These are phyloP conservation scores for Anolis sagrei DNA, from an alignment of 2,113 vertebrate species.

Conservation along the genomic window DNA sequence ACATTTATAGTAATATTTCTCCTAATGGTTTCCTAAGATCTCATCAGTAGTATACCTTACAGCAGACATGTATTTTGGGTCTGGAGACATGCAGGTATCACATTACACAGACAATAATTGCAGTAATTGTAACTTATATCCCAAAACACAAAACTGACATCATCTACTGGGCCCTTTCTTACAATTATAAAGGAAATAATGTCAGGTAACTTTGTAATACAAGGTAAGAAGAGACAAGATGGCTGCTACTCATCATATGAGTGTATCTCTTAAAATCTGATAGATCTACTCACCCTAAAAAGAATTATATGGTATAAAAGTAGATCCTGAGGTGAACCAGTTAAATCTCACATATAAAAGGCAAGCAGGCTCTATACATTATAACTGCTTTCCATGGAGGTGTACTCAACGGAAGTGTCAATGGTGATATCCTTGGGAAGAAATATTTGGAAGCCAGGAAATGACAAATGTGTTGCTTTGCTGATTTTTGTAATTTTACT, in stretches of 20 bases:
- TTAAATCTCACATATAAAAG: conserved; percentile 44
- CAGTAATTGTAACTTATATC: background rate
- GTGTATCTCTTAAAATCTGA: background rate
- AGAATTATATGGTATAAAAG: background rate
- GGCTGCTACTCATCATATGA: background rate
- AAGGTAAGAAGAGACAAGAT: background rate
- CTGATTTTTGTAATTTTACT: background rate
- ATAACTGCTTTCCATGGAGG: conserved; percentile 44
- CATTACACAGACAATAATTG: background rate
- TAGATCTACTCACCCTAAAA: background rate
- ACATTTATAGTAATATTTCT: background rate
- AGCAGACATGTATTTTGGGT: background rate
- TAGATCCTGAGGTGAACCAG: conserved; percentile 8
- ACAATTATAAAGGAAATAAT: too few species aligned
- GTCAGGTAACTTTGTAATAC: background rate
- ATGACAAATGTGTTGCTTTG: background rate
- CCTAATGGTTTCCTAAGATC: conserved; percentile 48
- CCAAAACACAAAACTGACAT: background rate
- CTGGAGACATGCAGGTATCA: background rate
- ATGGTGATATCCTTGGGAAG: conserved; percentile 41
- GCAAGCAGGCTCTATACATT: conserved; percentile 44
- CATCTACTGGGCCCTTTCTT: background rate
- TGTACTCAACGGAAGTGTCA: background rate
- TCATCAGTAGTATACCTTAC: conserved; percentile 26
- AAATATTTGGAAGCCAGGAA: conserved; percentile 23